Evolutionary conservation across 37 sponge, comb jelly and placozoan genomes (phyloP), one percentile per base, ranked within the genome.

Genomic region (Lycopodina hypogea): DNA sequence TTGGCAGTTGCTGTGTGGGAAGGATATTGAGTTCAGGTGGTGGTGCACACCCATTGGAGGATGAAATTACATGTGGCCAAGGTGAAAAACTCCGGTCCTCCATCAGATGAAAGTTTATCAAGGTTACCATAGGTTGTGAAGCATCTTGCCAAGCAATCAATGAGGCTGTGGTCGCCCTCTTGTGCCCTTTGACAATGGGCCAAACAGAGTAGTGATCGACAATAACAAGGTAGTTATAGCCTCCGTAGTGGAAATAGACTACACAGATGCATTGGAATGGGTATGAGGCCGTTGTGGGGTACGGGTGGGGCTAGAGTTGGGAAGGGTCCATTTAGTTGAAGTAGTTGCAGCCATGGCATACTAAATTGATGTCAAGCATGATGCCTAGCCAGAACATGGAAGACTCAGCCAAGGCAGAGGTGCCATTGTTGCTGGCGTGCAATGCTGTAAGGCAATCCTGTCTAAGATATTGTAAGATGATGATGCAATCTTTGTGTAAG

Each of bases 71-170:
- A n/a, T n/a, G n/a, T n/a, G n/a, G n/a, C n/a, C n/a, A n/a, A n/a
- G n/a, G n/a, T n/a, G n/a, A n/a, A n/a, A n/a, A n/a, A n/a, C n/a
- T n/a, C n/a, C n/a, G n/a, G n/a, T n/a, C n/a, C n/a, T n/a, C n/a
- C n/a, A n/a, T n/a, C n/a, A 30, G 82, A 81, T 50, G 82, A 72
- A 26, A 81, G 74, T 60, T 81, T 74, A 45, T 81, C 82, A n/a
- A 74, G 82, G 8, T 73, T 81, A 38, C 82, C 82, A 61, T 81
- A 81, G 30, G 82, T 81, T 21, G 74, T 63, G 28, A 81, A 81
- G 15, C 66, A 63, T 3, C 41, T 65, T 73, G 74, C 30, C 3
- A 81, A 74, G 72, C 23, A 33, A 1, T 59, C 34, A 35, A 73
- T 73, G 30, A 81, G 74, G 42, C 82, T 74, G 41, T 32, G 42